phyloP scores from a whole-genome alignment of 2,113 vertebrate species.

The Gallinago undulata region DNA sequence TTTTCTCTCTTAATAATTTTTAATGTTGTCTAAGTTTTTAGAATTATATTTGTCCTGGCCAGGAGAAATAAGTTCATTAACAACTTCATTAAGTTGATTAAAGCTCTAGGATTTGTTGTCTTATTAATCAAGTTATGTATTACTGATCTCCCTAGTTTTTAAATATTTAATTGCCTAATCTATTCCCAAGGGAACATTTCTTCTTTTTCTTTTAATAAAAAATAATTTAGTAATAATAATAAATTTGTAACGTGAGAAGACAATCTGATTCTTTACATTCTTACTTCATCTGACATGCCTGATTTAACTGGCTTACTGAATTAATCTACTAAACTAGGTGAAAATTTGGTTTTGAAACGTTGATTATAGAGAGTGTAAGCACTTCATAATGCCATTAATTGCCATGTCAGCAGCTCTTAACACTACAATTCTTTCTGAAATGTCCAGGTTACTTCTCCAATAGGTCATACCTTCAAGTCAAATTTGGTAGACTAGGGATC shows the following conservation, averaged over 20 bases:
- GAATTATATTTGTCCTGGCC: neutral
- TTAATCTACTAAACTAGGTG: neutral
- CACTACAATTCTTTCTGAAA: neutral
- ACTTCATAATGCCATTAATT: neutral
- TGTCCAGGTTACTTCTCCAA: neutral
- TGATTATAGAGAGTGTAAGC: neutral
- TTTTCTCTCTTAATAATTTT: neutral
- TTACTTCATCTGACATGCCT: neutral
- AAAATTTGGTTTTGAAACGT: neutral
- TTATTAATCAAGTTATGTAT: neutral
- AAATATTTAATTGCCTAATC: neutral
- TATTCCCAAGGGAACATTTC: neutral
- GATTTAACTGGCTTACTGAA: neutral
- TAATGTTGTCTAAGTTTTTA: neutral
- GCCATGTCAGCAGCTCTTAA: neutral
- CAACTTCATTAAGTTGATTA: neutral
- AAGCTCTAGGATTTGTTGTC: neutral
- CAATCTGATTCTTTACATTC: neutral
- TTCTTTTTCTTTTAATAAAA: neutral
- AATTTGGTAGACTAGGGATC: neutral
- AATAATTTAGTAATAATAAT: neutral
- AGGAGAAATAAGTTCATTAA: neutral
- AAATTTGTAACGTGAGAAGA: neutral
- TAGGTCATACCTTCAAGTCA: neutral
- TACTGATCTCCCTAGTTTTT: neutral